Conservation (phyloP, 64 coral and sea anemone species). For the Actinia tenebrosa region DNA sequence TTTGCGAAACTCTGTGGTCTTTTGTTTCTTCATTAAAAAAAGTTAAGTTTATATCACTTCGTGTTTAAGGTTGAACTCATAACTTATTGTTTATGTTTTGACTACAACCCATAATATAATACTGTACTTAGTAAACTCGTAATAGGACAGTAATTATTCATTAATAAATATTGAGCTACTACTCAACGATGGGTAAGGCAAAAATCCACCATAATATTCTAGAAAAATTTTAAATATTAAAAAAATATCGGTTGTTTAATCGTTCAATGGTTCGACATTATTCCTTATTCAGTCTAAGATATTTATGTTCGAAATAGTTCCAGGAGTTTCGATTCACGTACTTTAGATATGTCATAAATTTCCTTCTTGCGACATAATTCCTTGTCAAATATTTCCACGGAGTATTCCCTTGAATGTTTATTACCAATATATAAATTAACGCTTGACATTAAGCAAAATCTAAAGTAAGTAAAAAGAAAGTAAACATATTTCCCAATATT, state of each 20-base stretch:
- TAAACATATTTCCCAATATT: too few relatives aligned
- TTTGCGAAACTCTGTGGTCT: not conserved
- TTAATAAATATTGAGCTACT: not conserved
- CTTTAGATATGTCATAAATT: not conserved
- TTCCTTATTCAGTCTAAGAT: not conserved
- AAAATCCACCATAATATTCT: too few relatives aligned
- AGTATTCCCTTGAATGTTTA: not conserved
- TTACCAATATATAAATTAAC: not conserved
- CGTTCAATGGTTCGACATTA: too few relatives aligned
- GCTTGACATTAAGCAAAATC: not conserved
- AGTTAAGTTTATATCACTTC: not conserved
- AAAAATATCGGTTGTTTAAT: too few relatives aligned
- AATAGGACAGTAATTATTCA: not conserved
- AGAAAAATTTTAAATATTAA: too few relatives aligned
- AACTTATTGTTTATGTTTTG: not conserved
- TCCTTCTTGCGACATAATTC: not conserved
- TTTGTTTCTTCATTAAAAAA: not conserved
- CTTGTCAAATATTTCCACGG: not conserved
- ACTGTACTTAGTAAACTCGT: conserved; percentile 3
- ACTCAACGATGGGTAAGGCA: too few relatives aligned
- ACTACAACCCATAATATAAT: not conserved
- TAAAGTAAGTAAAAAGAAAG: not conserved
- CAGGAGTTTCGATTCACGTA: not conserved
- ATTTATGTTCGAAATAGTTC: not conserved
- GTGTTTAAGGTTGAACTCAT: not conserved